A percentile compares a stretch with the other conserved stretches of the same genome.
Evolutionary conservation across 2,888 invertebrate genomes (phyloP).

Genomic region (Fissipunctia ypsillon): DNA sequence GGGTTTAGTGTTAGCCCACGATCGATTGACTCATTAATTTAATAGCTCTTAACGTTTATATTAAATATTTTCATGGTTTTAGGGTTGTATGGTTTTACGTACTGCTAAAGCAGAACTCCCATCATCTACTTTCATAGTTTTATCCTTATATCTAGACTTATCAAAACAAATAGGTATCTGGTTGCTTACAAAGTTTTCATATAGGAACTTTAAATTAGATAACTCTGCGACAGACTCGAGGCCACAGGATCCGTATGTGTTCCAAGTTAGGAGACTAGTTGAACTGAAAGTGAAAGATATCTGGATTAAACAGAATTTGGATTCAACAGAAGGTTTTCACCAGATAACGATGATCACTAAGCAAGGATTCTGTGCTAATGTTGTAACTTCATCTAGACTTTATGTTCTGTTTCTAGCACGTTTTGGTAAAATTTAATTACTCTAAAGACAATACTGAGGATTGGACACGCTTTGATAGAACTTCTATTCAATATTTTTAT

Average conservation of each 20-base stretch:
- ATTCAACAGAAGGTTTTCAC: constrained; percentile 6
- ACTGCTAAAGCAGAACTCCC: neutral
- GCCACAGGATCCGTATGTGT: constrained; percentile 16
- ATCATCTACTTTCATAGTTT: neutral
- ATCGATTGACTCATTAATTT: neutral
- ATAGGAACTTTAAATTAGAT: constrained; percentile 46
- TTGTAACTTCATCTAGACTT: neutral
- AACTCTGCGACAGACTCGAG: constrained; percentile 22
- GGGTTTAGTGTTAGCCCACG: neutral
- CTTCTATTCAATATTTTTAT: neutral
- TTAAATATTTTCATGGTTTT: neutral
- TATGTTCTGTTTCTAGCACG: neutral
- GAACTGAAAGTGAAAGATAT: constrained; percentile 21
- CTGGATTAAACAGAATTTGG: constrained; percentile 27
- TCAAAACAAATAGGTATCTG: constrained; percentile 13
- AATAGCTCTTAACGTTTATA: neutral
- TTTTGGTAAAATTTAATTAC: neutral
- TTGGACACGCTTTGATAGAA: neutral
- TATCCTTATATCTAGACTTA: neutral
- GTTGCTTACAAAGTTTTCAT: constrained; percentile 15
- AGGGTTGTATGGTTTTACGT: neutral
- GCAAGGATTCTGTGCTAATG: constrained; percentile 6
- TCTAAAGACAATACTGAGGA: neutral
- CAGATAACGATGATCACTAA: neutral
- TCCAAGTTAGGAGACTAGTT: constrained; percentile 35